phyloP scores from a whole-genome alignment of 2,888 invertebrate genomes.

The Dicyrtoma fusca region DNA sequence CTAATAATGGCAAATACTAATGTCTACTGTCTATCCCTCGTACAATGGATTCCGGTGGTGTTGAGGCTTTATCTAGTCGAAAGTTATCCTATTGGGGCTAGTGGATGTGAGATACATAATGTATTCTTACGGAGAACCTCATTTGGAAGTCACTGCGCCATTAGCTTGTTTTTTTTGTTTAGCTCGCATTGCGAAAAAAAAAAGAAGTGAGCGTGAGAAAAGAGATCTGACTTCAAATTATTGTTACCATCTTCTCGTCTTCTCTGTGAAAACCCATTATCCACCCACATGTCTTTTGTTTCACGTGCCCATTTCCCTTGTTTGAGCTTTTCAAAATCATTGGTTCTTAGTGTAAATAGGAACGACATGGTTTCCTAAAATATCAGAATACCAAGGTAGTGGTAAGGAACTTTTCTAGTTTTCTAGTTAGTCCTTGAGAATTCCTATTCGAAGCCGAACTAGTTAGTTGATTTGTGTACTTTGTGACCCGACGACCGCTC shows the following conservation, averaged over 20 bases:
- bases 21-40: not conserved
- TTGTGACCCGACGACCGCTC: no score
- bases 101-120: slow-evolving; percentile 14
- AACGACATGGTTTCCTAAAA: no score
- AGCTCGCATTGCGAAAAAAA: not conserved
- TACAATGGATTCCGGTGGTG: no score
- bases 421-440: no score
- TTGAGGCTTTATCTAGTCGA: no score
- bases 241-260: slow-evolving; percentile 17
- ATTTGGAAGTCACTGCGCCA: slow-evolving; percentile 23
- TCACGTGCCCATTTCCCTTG: slow-evolving; percentile 21
- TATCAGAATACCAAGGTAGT: no score
- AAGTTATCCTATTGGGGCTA: not conserved
- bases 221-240: slow-evolving; percentile 24
- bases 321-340: not conserved
- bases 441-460: no score
- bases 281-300: slow-evolving; percentile 25
- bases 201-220: slow-evolving; percentile 21
- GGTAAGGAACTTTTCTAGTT: no score
- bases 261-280: slow-evolving; percentile 15
- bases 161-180: slow-evolving; percentile 14
- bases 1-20: not conserved
- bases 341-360: no score
- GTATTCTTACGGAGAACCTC: slow-evolving; percentile 21
- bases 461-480: no score